phyloP scores from a whole-genome alignment of 2,113 vertebrate genomes.

The Mohoua ochrocephala region DNA sequence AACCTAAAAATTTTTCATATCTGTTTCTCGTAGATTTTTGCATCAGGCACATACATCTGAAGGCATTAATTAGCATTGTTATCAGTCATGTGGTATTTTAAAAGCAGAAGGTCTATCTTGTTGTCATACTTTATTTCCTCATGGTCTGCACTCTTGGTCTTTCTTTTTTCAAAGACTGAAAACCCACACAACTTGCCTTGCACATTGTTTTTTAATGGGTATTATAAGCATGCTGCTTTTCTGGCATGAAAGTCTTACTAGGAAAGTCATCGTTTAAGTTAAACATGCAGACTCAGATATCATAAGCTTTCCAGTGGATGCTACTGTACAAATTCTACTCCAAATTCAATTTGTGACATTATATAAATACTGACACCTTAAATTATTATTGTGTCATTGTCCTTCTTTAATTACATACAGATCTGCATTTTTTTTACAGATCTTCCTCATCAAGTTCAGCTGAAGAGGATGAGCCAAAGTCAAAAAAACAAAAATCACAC shows the following conservation, averaged over 20 bases:
- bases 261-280: not conserved
- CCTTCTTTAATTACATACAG: not conserved
- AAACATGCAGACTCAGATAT: not conserved
- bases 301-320: not conserved
- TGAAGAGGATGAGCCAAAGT: slow-evolving; percentile 78
- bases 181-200: not conserved
- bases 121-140: not conserved
- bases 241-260: not conserved
- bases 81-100: not conserved
- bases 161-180: not conserved
- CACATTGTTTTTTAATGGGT: not conserved
- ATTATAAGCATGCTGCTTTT: not conserved
- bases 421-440: slow-evolving; percentile 38
- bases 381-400: not conserved
- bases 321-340: not conserved
- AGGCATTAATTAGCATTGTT: not conserved
- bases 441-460: slow-evolving; percentile 80
- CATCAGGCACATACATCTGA: not conserved
- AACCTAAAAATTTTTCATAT: not conserved
- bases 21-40: not conserved
- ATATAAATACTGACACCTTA: not conserved
- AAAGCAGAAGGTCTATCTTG: not conserved
- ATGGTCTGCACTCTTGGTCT: not conserved
- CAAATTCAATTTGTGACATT: not conserved
- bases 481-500: slow-evolving; percentile 87